Conservation (phyloP, 2,113 vertebrate genomes). For the Pampusana beccarii region DNA sequence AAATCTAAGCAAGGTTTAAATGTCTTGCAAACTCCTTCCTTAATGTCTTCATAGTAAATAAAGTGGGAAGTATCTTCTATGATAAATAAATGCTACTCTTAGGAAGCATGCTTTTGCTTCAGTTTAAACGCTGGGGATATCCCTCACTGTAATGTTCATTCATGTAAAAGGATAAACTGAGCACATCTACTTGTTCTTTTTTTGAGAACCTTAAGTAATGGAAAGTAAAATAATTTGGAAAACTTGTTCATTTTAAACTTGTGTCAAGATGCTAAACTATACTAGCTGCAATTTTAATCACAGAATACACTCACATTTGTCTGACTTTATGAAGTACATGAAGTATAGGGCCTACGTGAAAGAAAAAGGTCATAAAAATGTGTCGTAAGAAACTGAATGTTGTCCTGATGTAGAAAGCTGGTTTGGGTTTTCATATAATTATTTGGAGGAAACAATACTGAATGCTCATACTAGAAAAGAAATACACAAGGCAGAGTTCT, state of each 20-base stretch:
- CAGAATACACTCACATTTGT: slow-evolving; percentile 63
- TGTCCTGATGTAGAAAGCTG: neutral
- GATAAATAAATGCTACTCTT: slow-evolving; percentile 30
- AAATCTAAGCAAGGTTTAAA: neutral
- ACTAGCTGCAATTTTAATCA: slow-evolving; percentile 69
- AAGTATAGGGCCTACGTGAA: neutral
- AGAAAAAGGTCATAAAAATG: slow-evolving; percentile 32
- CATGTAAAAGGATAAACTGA: slow-evolving; percentile 24
- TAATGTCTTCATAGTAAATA: slow-evolving; percentile 53
- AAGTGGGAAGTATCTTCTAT: slow-evolving; percentile 24
- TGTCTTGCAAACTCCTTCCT: slow-evolving; percentile 23
- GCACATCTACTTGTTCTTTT: slow-evolving; percentile 22
- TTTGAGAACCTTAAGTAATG: slow-evolving; percentile 41
- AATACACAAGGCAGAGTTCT: neutral
- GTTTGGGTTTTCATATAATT: neutral
- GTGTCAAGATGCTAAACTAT: slow-evolving; percentile 64
- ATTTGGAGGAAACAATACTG: neutral
- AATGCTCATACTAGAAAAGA: neutral
- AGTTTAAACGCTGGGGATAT: slow-evolving; percentile 48
- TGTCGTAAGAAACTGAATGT: neutral
- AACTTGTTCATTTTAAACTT: slow-evolving; percentile 61
- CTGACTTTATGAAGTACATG: slow-evolving; percentile 57
- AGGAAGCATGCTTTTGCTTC: slow-evolving; percentile 49
- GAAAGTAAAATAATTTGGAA: slow-evolving; percentile 54
- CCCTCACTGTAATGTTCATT: slow-evolving; percentile 59